Evolutionary conservation across 2,797 vertebrate genomes (phyloP), one percentile per base, ranked within the genome.

Genomic region (Hapalemur alaotrensis): DNA sequence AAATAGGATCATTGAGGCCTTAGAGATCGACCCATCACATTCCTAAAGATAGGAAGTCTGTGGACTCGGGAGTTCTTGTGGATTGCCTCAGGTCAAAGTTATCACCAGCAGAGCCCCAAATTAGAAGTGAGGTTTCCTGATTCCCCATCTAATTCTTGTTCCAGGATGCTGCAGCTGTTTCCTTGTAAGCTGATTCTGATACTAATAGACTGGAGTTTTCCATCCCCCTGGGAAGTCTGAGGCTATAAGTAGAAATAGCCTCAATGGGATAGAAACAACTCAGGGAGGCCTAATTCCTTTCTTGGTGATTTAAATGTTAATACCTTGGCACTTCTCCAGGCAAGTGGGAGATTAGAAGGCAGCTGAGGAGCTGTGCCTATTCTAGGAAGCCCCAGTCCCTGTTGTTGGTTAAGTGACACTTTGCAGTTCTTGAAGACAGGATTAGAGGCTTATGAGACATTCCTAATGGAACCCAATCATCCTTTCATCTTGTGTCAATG

Each of bases 281-380:
- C 80, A 93, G 97, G 69, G 38, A 96, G 43, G 28, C 67, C 91
- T 32, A 79, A 95, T 94, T 93, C 93, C 88, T 81, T 96, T 75
- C 41, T 88, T 76, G 75, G 67, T 95, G 93, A 96, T 97, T 97
- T 95, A 94, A 97, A 97, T 94, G 67, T 97, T 97, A 94, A 97
- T 97, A 81, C 57, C 32, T 84, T 97, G 96, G 90, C 90, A 73
- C 11, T 95, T 95, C 61, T 93, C 73, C 95, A 96, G 78, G 93
- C 8, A 96, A 93, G 13, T 81, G 54, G 81, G 91, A 94, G 79
- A 95, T 93, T 50, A 85, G 81, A 96, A 96, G 17, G 61, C 65
- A 78, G 38, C 17, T 63, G 69, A 97, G 87, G 92, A 59, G 46
- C 28, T 96, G 79, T 35, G 88, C 46, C 76, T 85, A 17, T 48